Conservation (phyloP, 2,888 invertebrate species). For the Operophtera brumata region DNA sequence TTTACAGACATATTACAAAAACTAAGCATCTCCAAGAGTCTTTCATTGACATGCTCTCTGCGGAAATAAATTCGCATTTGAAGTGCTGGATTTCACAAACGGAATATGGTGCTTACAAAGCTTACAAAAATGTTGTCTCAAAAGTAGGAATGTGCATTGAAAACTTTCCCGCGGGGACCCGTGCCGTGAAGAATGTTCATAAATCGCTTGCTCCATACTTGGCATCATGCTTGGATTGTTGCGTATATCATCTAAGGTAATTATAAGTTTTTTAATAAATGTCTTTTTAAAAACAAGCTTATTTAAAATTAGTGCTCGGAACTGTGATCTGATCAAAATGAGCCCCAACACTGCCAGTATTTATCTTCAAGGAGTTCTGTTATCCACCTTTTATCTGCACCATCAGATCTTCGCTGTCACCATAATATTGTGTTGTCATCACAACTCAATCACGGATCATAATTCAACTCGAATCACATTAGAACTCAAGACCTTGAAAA, state of each 20-base stretch:
- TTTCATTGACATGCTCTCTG: slow-evolving; percentile 46
- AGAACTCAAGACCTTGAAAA: no score
- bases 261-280: no score
- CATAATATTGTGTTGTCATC: no score
- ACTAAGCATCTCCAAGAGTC: slow-evolving; percentile 43
- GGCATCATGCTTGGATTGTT: slow-evolving; percentile 43
- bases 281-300: no score
- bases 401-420: no score
- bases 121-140: slow-evolving; percentile 41
- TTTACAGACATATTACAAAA: slow-evolving; percentile 58
- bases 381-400: no score
- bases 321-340: no score
- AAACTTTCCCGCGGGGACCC: slow-evolving; percentile 58
- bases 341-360: no score
- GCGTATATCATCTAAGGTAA: slow-evolving; percentile 50
- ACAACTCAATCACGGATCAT: no score
- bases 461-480: no score
- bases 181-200: slow-evolving; percentile 47
- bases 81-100: slow-evolving; percentile 27
- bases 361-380: no score
- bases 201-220: slow-evolving; percentile 45
- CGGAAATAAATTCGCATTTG: slow-evolving; percentile 36
- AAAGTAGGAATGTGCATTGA: slow-evolving; percentile 58
- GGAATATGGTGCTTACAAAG: not conserved
- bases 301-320: no score